Conservation (phyloP, 2,888 invertebrate genomes). For the Tiphia femorata region DNA sequence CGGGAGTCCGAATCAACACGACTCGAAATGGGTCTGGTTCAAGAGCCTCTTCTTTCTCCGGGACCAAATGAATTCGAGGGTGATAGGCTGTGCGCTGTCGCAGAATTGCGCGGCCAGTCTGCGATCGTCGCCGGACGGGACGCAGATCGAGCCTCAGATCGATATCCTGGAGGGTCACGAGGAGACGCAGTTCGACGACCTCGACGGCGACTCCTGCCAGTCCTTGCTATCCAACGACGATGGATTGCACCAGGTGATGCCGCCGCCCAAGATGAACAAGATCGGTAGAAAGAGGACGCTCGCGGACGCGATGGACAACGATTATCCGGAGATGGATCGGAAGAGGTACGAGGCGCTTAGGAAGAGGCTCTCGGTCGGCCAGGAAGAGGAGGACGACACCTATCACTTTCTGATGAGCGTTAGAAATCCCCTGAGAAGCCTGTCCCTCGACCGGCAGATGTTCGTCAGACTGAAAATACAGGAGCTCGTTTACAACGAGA, state of each 20-base stretch:
- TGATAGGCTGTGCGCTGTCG: slow-evolving; percentile 46
- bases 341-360: slow-evolving; percentile 47
- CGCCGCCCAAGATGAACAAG: slow-evolving; percentile 44
- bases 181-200: slow-evolving; percentile 53
- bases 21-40: slow-evolving; percentile 59
- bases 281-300: slow-evolving; percentile 46
- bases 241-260: slow-evolving; percentile 45
- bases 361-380: slow-evolving; percentile 35
- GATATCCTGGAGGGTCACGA: slow-evolving; percentile 56
- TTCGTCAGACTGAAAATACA: slow-evolving; percentile 55
- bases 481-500: slow-evolving; percentile 54
- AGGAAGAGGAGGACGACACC: slow-evolving; percentile 54
- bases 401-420: slow-evolving; percentile 58
- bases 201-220: slow-evolving; percentile 54
- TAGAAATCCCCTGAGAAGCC: slow-evolving; percentile 49
- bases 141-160: slow-evolving; percentile 57
- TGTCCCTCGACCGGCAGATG: slow-evolving; percentile 55
- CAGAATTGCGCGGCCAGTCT: slow-evolving; percentile 45
- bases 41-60: slow-evolving; percentile 54
- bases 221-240: slow-evolving; percentile 52
- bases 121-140: slow-evolving; percentile 49
- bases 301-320: slow-evolving; percentile 48
- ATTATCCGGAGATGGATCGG: slow-evolving; percentile 45
- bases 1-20: slow-evolving; percentile 49
- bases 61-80: slow-evolving; percentile 58